Evolutionary conservation across 2,797 vertebrate species (phyloP).

Genomic region (Myotis myotis): DNA sequence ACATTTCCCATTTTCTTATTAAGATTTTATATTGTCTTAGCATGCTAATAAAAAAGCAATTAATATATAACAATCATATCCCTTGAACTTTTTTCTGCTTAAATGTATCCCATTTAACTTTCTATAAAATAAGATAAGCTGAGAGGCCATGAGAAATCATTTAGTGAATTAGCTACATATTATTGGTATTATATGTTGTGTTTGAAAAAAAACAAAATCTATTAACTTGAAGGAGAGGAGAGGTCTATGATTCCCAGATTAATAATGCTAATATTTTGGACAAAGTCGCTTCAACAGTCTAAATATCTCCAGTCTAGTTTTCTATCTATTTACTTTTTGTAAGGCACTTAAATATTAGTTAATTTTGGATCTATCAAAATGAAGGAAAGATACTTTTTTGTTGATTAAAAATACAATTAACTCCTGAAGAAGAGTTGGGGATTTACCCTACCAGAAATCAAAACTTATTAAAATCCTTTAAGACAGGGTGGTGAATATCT

Average conservation of each 20-base stretch:
- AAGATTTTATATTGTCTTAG: background rate
- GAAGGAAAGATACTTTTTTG: slow-evolving; percentile 16
- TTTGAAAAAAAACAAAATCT: slow-evolving; percentile 4
- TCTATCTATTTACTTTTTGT: background rate
- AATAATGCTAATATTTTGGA: background rate
- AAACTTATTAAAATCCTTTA: slow-evolving; percentile 30
- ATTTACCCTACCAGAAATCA: slow-evolving; percentile 13
- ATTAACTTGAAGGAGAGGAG: background rate
- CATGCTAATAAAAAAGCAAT: slow-evolving; percentile 25
- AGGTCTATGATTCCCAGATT: background rate
- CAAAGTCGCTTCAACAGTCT: slow-evolving; percentile 32
- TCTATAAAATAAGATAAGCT: background rate
- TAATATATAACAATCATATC: background rate
- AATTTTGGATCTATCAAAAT: slow-evolving; percentile 41
- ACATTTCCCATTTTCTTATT: background rate
- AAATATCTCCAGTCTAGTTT: slow-evolving; percentile 21
- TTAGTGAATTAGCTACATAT: background rate
- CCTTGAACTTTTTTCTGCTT: slow-evolving; percentile 11
- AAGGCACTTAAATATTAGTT: slow-evolving; percentile 24
- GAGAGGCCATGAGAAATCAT: background rate
- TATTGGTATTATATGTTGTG: background rate
- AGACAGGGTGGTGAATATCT: background rate
- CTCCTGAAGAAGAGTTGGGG: background rate
- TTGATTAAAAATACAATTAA: slow-evolving; percentile 34
- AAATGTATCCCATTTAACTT: background rate